Base-by-base conservation (phyloP, 2,113 vertebrate genomes). In the Chloroceryle aenea region DNA sequence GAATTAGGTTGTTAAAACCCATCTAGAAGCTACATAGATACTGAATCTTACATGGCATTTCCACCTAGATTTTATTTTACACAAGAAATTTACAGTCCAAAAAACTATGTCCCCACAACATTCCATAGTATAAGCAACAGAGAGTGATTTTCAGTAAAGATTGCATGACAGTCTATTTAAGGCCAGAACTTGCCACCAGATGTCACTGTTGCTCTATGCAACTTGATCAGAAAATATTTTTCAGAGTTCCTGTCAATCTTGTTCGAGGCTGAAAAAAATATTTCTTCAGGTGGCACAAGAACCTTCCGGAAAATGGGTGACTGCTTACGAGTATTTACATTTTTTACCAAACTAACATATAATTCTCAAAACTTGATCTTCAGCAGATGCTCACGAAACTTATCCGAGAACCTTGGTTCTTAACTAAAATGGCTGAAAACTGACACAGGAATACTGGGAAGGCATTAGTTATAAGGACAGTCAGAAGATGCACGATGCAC, bases 171-270 rank as follows among this genome's bases (percentile, higher is more conserved):
- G 16, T 8, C 18, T 38, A 21, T 7, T 52, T 52, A 62, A 45
- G 32, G 40, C 25, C 71, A 85, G 12, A 95, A 80, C 3, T 69
- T 73, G 80, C 96, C 96, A 97, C 88, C 80, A 96, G 96, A 81
- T 97, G 97, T 93, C 97, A 95, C 10, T 85, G 71, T 97, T 94
- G 95, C 74, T 95, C 97, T 66, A 55, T 7, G 26, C 6, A 91
- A 94, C 8, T 68, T 45, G 5, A 64, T 36, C 26, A 63, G 53
- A 73, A 75, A 82, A 7, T 53, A 6, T 14, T 84, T 90, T 90
- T 71, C 69, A 87, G 62, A 32, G 64, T 75, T 75, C 10, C 25
- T 71, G 32, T 63, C 58, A 38, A 2, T 52, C 34, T 67, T 77
- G 38, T 23, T 16, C 1, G 0, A 67, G 21, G 32, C 63, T n/a